phyloP scores from a whole-genome alignment of 2,797 vertebrate genomes.

The Sebastes vulpes region DNA sequence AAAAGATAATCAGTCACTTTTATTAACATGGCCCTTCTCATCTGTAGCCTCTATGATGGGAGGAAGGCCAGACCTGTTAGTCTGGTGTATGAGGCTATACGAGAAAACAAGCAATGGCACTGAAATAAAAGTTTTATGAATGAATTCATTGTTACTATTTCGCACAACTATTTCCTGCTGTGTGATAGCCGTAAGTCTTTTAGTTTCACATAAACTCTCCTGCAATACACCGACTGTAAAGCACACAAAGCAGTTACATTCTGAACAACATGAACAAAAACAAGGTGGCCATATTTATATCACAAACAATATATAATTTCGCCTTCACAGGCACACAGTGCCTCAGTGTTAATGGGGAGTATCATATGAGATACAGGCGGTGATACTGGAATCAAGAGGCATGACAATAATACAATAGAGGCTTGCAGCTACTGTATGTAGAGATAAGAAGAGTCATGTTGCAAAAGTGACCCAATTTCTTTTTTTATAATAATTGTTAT shows the following conservation, averaged over 20 bases:
- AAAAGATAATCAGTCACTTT: neutral
- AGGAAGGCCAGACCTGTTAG: neutral
- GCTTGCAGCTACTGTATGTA: neutral
- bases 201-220: neutral
- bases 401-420: neutral
- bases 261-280: neutral
- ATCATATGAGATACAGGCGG: neutral
- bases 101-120: neutral
- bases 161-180: neutral
- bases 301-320: neutral
- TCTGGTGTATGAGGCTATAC: neutral
- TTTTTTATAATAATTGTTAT: neutral
- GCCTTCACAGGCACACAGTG: neutral
- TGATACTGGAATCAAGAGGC: neutral
- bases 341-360: neutral
- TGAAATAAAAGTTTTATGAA: neutral
- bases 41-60: neutral
- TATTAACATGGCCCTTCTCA: neutral
- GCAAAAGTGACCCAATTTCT: neutral
- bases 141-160: neutral
- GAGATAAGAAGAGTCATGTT: neutral
- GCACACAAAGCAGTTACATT: neutral
- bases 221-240: neutral
- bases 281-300: neutral
- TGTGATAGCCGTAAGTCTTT: neutral